Evolutionary conservation across 2,113 vertebrate species (phyloP), one percentile per base, ranked within the genome.

Genomic region (Austrofundulus limnaeus): DNA sequence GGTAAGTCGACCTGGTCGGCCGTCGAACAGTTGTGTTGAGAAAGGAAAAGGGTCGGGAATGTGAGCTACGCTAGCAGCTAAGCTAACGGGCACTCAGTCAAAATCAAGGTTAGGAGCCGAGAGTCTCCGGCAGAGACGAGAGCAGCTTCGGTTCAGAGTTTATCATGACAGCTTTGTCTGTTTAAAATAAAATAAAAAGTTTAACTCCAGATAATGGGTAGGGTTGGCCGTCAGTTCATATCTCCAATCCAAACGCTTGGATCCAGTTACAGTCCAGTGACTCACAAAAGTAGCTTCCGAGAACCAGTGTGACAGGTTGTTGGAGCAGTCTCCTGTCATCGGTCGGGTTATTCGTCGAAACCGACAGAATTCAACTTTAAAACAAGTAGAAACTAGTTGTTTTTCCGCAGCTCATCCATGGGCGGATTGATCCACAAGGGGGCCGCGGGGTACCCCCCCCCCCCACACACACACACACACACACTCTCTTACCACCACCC

Each of bases 271-370:
- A 42, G 73, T 45, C 21, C 34, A 77, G 50, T 51, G 59, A 64
- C 23, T 75, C 58, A 37, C 39, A 28, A 37, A 61, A 13, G 61
- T 72, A 43, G 72, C 69, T 80, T 80, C 66, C 51, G 48, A 85
- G 72, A 88, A 86, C 86, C 72, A 70, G 84, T 72, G 71, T 86
- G 87, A 87, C 88, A 90, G 82, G 85, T 88, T 85, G 80, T 42
- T 55, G 16, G 4, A 57, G 83, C 62, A 61, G 77, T 77, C 55
- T 1, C 8, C 3, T 55, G 17, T 13, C 1, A 38, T 11, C 23
- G 20, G 2, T 5, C 5, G 14, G 38, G 12, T 10, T 28, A 2
- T 54, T 16, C 12, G 0, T 2, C 0, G 5, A 41, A 31, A 39
- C 13, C 31, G 31, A 34, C 31, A 9, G 5, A 5, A 9, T 34